Conservation (phyloP, 2,888 invertebrate genomes). For the Pardosa pseudoannulata region DNA sequence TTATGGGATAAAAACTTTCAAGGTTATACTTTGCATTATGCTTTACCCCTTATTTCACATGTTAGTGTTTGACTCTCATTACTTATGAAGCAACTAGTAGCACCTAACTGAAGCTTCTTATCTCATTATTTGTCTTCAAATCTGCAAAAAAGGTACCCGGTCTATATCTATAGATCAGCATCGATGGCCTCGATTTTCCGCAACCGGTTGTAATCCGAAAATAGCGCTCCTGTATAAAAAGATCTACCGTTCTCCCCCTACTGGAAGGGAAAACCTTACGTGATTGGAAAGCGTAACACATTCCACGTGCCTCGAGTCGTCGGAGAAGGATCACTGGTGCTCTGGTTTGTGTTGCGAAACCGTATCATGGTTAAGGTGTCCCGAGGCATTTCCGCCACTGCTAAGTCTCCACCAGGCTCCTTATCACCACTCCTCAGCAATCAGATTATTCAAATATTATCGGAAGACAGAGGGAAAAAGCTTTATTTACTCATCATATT, state of each 20-base stretch:
- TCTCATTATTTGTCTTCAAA: no score
- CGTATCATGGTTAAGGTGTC: conserved; percentile 4
- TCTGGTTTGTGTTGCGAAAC: conserved; percentile 28
- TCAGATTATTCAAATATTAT: background rate
- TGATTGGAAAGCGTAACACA: background rate
- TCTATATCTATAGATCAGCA: background rate
- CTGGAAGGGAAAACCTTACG: background rate
- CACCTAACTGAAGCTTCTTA: no score
- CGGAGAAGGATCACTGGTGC: background rate
- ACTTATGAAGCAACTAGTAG: no score
- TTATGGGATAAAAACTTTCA: no score
- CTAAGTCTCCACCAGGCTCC: background rate
- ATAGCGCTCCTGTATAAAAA: background rate
- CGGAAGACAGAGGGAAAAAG: background rate
- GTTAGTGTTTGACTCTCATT: no score
- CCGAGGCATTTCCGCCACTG: conserved; percentile 36
- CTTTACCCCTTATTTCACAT: no score
- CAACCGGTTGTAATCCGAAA: background rate
- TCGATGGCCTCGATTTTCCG: background rate
- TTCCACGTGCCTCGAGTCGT: background rate
- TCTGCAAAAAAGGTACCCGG: no score
- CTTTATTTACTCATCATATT: background rate
- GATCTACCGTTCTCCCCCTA: background rate
- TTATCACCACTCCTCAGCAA: background rate
- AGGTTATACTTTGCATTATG: no score